Conservation (phyloP, 1,140 invertebrate genomes). For the Aleiodes sp. region DNA sequence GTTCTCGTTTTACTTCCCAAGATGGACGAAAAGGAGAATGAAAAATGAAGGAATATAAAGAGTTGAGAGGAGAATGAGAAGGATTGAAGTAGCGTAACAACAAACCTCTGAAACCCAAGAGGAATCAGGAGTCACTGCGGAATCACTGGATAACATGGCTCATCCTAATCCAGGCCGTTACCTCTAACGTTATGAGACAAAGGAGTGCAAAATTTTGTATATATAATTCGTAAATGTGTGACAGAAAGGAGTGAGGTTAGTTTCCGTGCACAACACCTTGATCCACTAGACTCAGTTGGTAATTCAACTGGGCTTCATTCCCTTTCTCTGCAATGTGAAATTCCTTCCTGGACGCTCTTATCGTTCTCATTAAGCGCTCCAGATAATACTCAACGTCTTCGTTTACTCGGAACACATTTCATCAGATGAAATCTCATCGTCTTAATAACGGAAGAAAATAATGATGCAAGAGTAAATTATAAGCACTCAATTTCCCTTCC, state of each 20-base stretch:
- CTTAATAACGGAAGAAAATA: too few species aligned
- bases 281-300: not conserved
- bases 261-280: not conserved
- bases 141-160: not conserved
- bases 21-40: not conserved
- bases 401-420: slow-evolving; percentile 2
- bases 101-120: slow-evolving; percentile 14
- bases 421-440: not conserved
- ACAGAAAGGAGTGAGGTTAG: not conserved
- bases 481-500: too few species aligned
- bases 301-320: not conserved
- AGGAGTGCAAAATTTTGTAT: slow-evolving; percentile 1
- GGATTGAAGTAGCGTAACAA: slow-evolving; percentile 5
- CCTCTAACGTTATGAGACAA: not conserved
- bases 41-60: too few species aligned
- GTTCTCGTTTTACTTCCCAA: not conserved
- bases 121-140: not conserved
- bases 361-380: not conserved
- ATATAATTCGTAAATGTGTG: slow-evolving; percentile 3
- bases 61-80: not conserved
- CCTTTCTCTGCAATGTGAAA: not conserved
- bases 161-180: slow-evolving; percentile 6
- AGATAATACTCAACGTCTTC: slow-evolving; percentile 16
- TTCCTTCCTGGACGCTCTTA: slow-evolving; percentile 1
- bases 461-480: too few species aligned